A percentile compares a stretch with the other conserved stretches of the same genome.
phyloP scores from a whole-genome alignment of 2,113 vertebrate species.

The Corythaixoides concolor region DNA sequence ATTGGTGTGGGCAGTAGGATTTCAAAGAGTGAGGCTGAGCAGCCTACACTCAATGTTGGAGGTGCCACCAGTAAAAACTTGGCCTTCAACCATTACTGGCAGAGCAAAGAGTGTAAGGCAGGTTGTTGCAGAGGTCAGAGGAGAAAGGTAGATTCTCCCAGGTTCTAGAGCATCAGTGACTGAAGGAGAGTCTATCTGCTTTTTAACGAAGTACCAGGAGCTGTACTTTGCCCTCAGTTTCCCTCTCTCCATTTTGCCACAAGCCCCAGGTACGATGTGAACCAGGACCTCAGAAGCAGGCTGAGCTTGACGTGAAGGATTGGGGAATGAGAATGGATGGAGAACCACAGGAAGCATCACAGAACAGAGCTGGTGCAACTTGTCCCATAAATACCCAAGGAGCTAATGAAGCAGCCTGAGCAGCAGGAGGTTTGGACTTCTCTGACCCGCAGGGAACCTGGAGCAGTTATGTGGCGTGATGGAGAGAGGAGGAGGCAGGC shows the following conservation, averaged over 20 bases:
- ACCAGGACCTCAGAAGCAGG: neutral
- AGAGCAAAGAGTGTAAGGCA: neutral
- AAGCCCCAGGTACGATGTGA: neutral
- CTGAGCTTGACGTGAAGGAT: neutral
- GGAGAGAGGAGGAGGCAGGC: neutral
- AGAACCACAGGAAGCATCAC: neutral
- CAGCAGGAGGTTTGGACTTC: neutral
- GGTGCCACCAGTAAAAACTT: neutral
- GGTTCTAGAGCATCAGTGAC: neutral
- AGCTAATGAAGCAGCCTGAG: neutral
- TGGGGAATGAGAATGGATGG: neutral
- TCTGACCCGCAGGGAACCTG: neutral
- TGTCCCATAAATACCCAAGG: neutral
- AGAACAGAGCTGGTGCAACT: neutral
- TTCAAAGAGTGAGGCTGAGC: neutral
- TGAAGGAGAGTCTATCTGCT: neutral
- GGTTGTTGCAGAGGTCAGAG: neutral
- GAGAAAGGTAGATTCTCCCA: neutral
- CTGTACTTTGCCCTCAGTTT: neutral
- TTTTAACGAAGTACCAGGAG: neutral
- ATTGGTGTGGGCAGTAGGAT: neutral
- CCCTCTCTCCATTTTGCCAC: neutral
- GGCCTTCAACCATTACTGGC: neutral
- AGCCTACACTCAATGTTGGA: neutral
- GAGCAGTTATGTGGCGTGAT: neutral